Conservation (phyloP, 2,113 vertebrate genomes). For the Poecilia latipinna region DNA sequence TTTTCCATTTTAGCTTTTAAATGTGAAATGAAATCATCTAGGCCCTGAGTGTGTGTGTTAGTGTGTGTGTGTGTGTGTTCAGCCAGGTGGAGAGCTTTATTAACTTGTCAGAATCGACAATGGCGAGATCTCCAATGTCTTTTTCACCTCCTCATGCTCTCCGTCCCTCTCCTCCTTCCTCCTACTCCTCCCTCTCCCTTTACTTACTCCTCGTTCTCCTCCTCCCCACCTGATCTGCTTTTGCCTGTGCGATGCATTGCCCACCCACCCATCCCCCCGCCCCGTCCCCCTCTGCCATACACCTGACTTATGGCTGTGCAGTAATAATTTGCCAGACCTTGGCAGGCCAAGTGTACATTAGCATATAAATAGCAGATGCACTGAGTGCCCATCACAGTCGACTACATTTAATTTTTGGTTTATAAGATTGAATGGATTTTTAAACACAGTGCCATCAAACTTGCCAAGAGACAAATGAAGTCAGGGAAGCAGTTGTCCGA, state of each 20-base stretch:
- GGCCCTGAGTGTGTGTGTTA: conserved; percentile 22
- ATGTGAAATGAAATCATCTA: conserved; percentile 47
- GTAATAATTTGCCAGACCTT: conserved; percentile 98
- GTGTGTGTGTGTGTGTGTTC: conserved; percentile 24
- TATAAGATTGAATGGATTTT: conserved; percentile 99
- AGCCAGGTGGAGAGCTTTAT: conserved; percentile 56
- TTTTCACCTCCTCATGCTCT: conserved; percentile 31
- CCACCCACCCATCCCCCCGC: conserved; percentile 22
- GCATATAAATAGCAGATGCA: conserved; percentile 99
- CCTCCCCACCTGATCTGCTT: conserved; percentile 6
- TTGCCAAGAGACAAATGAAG: conserved; percentile 97
- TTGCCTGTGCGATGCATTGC: conserved; percentile 68
- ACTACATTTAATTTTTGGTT: conserved; percentile 99
- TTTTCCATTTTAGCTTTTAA: conserved; percentile 50
- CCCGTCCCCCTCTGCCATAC: conserved; percentile 73
- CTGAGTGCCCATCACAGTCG: conserved; percentile 95
- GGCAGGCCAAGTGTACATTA: conserved; percentile 92
- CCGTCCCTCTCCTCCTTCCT: conserved; percentile 3
- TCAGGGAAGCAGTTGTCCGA: conserved; percentile 92
- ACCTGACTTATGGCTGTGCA: conserved; percentile 94
- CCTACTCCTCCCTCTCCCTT: neutral
- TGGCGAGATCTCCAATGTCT: conserved; percentile 50
- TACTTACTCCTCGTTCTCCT: neutral
- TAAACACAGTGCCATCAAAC: conserved; percentile 97
- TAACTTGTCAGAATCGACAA: conserved; percentile 68